Evolutionary conservation across 2,113 vertebrate genomes (phyloP), one percentile per base, ranked within the genome.

Genomic region (Marmota flaviventris): DNA sequence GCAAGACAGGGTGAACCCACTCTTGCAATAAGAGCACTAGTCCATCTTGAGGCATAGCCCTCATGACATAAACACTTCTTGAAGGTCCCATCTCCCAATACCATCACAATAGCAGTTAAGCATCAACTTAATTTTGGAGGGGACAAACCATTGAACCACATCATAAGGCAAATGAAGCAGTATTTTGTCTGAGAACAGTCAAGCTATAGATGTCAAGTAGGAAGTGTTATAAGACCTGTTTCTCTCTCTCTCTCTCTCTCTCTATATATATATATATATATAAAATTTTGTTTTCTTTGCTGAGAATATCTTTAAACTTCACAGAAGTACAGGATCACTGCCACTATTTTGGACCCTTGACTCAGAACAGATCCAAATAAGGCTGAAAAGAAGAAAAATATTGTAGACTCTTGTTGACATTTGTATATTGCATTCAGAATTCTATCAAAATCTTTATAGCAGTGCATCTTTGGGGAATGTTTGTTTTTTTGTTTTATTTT

Each of bases 271-370:
- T 58, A 58, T 56, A 56, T 56, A 53, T 53, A 53, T 53, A 53
- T 53, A 56, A 5, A 45, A 37, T 67, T 48, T 48, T 48, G 8
- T 48, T 67, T 93, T 70, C 69, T 81, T 95, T 92, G 61, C 77
- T 17, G 56, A 93, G 34, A 92, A 84, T 93, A 51, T 75, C 93
- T 81, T 79, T 96, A 65, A 97, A 86, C 32, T 65, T 91, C 75
- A 70, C 42, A 95, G 78, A 92, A 56, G 42, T 72, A 79, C 61
- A 92, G 37, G 42, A 70, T 83, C 70, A 70, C 39, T 89, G 61
- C 7, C 42, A 84, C 83, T 91, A 91, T 86, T 94, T 96, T 93
- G 42, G 56, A 94, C 70, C 76, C 72, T 93, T 76, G 75, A 58
- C 32, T 83, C 7, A 39, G 65, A 92, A 39, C 20, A 92, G n/a